These are phyloP conservation scores for Pseudomyrmex sp. DNA, from an alignment of 1,140 invertebrate species.

Conservation along the genomic window DNA sequence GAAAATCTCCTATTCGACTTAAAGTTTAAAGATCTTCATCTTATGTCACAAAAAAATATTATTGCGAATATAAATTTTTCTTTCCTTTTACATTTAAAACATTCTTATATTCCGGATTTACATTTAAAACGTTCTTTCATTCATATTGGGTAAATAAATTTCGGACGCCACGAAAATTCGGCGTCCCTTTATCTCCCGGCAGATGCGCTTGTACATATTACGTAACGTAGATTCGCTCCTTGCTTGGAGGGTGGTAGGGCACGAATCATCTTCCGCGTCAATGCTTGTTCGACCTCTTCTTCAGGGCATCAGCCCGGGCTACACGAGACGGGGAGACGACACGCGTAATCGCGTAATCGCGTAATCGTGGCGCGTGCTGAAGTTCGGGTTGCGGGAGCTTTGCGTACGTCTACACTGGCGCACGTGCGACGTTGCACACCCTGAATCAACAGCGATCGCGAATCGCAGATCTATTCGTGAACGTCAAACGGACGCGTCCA, in stretches of 20 bases:
- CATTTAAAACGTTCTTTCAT: not conserved
- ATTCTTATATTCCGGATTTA: not conserved
- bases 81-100: not conserved
- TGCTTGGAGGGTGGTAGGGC: not conserved
- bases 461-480: constrained; percentile 68
- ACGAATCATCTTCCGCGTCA: constrained; percentile 72
- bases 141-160: constrained; percentile 1
- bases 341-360: constrained; percentile 86
- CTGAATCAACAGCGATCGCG: constrained; percentile 82
- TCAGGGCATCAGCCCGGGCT: constrained; percentile 44
- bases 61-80: too few species aligned
- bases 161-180: constrained; percentile 9
- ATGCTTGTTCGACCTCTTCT: constrained; percentile 66
- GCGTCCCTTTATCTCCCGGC: constrained; percentile 2
- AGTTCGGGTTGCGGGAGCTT: constrained; percentile 84
- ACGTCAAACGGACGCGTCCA: constrained; percentile 59
- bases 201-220: constrained; percentile 48
- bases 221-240: constrained; percentile 14
- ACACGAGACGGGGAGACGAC: constrained; percentile 77
- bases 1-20: not conserved
- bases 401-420: constrained; percentile 77
- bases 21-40: not conserved
- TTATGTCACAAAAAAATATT: not conserved
- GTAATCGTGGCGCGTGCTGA: constrained; percentile 85
- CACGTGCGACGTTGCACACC: constrained; percentile 67